Base-by-base conservation (phyloP, 2,888 invertebrate species). In the Aricia artaxerxes region DNA sequence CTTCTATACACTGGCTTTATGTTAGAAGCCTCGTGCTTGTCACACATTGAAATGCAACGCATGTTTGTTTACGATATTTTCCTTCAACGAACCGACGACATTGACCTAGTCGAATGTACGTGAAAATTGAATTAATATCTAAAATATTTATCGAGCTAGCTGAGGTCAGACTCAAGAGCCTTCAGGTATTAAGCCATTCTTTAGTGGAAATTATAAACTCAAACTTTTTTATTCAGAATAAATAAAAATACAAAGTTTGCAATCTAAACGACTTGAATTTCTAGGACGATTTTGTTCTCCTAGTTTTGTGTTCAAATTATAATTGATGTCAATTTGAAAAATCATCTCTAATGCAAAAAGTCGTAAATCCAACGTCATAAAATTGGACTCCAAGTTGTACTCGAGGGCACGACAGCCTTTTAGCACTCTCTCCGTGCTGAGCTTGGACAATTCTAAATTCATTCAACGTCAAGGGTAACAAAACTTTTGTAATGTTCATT, bases 101-200 rank as follows among this genome's bases (percentile, higher is more conserved):
- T 69, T 69, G 69, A 69, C 69, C 69, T 69, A 69, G 69, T 38
- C 69, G 35, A 64, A 31, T 31, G 69, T 69, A 69, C 69, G 69
- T 69, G 69, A 69, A 69, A 69, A 69, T 69, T 35, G 13, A 69
- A 69, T 38, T 69, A 69, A 69, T 16, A 69, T 69, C 69, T 31
- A 69, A 69, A 69, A 69, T 35, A 35, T 35, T 69, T 38, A 69
- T 69, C 69, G 35, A 69, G 35, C 5, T 38, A 38, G 35, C 31
- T 31, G 5, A 38, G 35, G 69, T 69, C 31, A 64, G 31, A 64
- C 61, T 9, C 9, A 35, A 69, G 4, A 69, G 69, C 35, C 69
- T 69, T 69, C 24, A 64, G 24, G 31, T 64, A 24, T 31, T 31
- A 64, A 31, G 31, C 7, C 24, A 7, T 64, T 64, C 60, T 24